Evolutionary conservation across 2,113 vertebrate genomes (phyloP).

Genomic region (Elephas maximus): DNA sequence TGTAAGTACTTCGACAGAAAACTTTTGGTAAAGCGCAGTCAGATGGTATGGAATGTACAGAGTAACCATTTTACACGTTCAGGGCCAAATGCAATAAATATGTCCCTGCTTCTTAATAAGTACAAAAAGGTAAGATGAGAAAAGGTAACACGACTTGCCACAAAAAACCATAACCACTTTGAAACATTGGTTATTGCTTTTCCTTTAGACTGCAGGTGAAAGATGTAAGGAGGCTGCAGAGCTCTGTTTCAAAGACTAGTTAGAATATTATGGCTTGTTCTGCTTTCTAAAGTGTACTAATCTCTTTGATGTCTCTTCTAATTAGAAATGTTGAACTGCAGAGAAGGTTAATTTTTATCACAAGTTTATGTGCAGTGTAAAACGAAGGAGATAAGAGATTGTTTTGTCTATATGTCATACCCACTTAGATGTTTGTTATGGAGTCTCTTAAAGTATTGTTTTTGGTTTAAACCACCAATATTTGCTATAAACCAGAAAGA

Average conservation of each 20-base stretch:
- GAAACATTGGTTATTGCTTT: slow-evolving; percentile 69
- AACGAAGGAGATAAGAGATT: slow-evolving; percentile 45
- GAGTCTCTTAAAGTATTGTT: background rate
- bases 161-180: slow-evolving; percentile 49
- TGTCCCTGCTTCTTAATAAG: slow-evolving; percentile 48
- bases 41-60: background rate
- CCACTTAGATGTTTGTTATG: slow-evolving; percentile 38
- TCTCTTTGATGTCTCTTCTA: slow-evolving; percentile 76
- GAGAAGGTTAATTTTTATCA: slow-evolving; percentile 76
- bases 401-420: background rate
- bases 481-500: slow-evolving; percentile 62
- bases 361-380: slow-evolving; percentile 57
- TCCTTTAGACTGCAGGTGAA: slow-evolving; percentile 56
- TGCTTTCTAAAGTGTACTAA: slow-evolving; percentile 60
- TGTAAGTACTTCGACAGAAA: slow-evolving; percentile 51
- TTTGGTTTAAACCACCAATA: slow-evolving; percentile 18
- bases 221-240: slow-evolving; percentile 11
- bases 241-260: slow-evolving; percentile 56
- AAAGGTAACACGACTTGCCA: slow-evolving; percentile 48
- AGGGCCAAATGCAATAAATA: slow-evolving; percentile 2
- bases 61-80: background rate
- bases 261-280: background rate
- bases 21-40: background rate
- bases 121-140: slow-evolving; percentile 58
- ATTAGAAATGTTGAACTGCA: slow-evolving; percentile 77